Conservation (phyloP, 2,888 invertebrate species). For the Diarsia mendica region DNA sequence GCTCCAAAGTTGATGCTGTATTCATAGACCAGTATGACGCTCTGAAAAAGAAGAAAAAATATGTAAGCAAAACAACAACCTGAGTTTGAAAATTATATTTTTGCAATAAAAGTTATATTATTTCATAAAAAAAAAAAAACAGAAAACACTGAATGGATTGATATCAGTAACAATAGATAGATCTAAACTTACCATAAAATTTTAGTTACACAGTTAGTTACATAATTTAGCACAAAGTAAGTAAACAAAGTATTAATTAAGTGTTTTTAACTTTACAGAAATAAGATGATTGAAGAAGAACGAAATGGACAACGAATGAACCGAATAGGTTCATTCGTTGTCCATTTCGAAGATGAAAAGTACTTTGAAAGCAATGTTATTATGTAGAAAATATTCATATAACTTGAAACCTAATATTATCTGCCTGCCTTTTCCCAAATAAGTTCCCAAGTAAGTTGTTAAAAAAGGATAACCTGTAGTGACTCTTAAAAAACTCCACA, state of each 20-base stretch:
- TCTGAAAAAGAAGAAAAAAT: conserved; percentile 76
- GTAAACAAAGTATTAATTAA: background rate
- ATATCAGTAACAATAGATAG: conserved; percentile 15
- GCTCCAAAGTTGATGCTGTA: conserved; percentile 74
- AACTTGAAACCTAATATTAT: too few species aligned
- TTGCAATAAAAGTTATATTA: background rate
- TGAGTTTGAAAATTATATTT: background rate
- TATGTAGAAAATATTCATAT: background rate
- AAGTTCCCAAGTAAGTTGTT: too few species aligned
- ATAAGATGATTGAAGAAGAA: too few species aligned
- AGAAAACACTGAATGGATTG: background rate
- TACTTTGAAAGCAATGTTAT: too few species aligned
- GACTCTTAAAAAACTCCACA: background rate
- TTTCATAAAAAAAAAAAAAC: background rate
- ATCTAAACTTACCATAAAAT: conserved; percentile 17
- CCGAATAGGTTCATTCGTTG: too few species aligned
- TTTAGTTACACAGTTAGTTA: conserved; percentile 20
- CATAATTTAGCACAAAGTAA: too few species aligned
- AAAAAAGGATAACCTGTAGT: background rate
- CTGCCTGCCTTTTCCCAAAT: too few species aligned
- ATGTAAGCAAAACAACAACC: background rate
- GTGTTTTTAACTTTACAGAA: too few species aligned
- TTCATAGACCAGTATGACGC: conserved; percentile 81
- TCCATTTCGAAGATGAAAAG: too few species aligned
- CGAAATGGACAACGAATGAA: too few species aligned